These are phyloP conservation scores for Stenichneumon culpator DNA, from an alignment of 2,888 invertebrate genomes.

Conservation along the genomic window DNA sequence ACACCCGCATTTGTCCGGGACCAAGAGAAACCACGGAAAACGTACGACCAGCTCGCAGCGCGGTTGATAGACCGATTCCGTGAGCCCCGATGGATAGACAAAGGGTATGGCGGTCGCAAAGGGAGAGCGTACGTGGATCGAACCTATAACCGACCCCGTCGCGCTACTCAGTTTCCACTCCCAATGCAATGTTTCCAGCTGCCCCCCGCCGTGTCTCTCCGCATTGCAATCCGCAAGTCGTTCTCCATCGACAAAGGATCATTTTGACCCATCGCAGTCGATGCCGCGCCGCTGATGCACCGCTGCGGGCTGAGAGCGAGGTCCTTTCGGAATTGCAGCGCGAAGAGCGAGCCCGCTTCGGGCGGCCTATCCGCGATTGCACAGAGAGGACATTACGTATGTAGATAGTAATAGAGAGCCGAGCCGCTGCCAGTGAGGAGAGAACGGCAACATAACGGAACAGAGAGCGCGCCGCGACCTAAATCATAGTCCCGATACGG, in stretches of 20 bases:
- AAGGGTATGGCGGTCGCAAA: conserved; percentile 3
- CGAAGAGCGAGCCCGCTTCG: conserved; percentile 3
- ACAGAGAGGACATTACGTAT: conserved; percentile 56
- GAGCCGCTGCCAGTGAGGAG: not conserved
- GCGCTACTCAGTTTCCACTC: conserved; percentile 1
- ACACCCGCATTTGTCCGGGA: not conserved
- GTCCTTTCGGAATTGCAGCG: conserved; percentile 50
- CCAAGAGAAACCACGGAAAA: not conserved
- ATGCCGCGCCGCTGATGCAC: conserved; percentile 28
- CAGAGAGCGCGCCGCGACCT: conserved; percentile 64
- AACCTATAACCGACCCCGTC: not conserved
- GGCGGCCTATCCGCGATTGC: conserved; percentile 17
- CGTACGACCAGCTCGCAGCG: not conserved
- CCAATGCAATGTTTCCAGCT: not conserved
- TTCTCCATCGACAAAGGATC: conserved; percentile 52
- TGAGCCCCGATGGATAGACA: not conserved
- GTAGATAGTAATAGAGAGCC: conserved; percentile 40
- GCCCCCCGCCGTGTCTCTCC: not conserved
- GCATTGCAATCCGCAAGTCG: conserved; percentile 46
- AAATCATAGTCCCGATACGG: conserved; percentile 76
- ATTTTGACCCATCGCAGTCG: conserved; percentile 47
- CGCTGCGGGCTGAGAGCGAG: conserved; percentile 9
- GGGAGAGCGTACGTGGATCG: not conserved
- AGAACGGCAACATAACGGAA: conserved; percentile 63
- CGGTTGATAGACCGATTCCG: not conserved